Evolutionary conservation across 2,888 invertebrate species (phyloP).

Genomic region (Sphaerophoria rueppellii): DNA sequence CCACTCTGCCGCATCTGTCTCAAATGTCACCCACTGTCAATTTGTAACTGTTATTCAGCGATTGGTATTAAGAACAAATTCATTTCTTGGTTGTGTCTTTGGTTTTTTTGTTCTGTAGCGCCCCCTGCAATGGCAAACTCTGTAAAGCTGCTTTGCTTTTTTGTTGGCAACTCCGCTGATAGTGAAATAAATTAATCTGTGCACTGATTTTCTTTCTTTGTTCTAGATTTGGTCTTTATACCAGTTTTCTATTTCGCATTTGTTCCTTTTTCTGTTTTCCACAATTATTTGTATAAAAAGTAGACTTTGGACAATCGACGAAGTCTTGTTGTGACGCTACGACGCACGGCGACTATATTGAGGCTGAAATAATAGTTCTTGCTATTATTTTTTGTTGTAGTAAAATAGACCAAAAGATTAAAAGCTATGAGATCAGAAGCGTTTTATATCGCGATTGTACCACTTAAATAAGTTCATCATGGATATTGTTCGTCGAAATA

Average conservation of each 20-base stretch:
- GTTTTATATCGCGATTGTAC: background rate
- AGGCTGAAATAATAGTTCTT: constrained; percentile 18
- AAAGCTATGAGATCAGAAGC: constrained; percentile 44
- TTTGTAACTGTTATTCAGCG: background rate
- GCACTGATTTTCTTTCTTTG: constrained; percentile 71
- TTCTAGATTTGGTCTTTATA: constrained; percentile 61
- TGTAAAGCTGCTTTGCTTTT: background rate
- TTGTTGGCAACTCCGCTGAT: background rate
- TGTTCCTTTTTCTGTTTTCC: constrained; percentile 33
- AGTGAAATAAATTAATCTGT: constrained; percentile 23
- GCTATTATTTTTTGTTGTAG: constrained; percentile 2
- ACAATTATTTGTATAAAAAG: constrained; percentile 39
- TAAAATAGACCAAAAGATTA: constrained; percentile 54
- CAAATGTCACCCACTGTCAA: background rate
- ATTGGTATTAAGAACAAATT: background rate
- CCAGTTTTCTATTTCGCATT: constrained; percentile 41
- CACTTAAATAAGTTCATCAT: background rate
- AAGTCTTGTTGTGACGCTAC: constrained; percentile 28
- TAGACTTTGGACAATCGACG: constrained; percentile 55
- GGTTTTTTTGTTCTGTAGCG: background rate
- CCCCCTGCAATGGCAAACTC: background rate
- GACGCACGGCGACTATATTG: constrained; percentile 8
- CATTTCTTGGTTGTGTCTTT: background rate
- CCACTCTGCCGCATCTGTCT: background rate
- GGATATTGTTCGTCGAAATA: background rate